These are phyloP conservation scores for Platycheirus albimanus DNA, from an alignment of 2,888 invertebrate genomes.

Conservation along the genomic window DNA sequence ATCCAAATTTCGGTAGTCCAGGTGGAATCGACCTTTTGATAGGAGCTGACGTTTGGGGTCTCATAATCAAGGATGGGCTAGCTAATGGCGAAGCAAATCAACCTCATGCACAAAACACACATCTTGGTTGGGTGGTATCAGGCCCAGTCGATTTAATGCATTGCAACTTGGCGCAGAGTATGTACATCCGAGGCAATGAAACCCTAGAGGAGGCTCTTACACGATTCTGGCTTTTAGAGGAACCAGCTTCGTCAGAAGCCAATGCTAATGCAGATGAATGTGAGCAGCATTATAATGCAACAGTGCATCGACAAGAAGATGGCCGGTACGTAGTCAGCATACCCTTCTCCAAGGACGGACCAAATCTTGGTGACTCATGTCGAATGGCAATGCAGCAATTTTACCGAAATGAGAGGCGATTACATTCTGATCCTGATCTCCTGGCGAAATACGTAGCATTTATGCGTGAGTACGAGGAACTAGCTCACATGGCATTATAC, in stretches of 20 bases:
- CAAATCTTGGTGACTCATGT: slow-evolving; percentile 20
- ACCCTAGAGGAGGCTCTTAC: slow-evolving; percentile 16
- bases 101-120: slow-evolving; percentile 46
- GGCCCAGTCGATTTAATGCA: slow-evolving; percentile 5
- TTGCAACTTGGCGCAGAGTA: slow-evolving; percentile 14
- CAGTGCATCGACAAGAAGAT: slow-evolving; percentile 15
- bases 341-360: slow-evolving; percentile 1
- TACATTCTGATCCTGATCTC: slow-evolving; percentile 26
- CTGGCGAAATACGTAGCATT: slow-evolving; percentile 36
- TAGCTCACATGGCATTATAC: slow-evolving; percentile 32
- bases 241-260: slow-evolving; percentile 6
- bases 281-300: slow-evolving; percentile 11
- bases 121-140: slow-evolving; percentile 28
- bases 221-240: slow-evolving; percentile 34
- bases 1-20: slow-evolving; percentile 15
- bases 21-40: slow-evolving; percentile 32
- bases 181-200: not conserved
- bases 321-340: slow-evolving; percentile 30
- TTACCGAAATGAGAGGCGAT: slow-evolving; percentile 19
- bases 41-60: slow-evolving; percentile 18
- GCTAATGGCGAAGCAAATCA: slow-evolving; percentile 16
- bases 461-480: slow-evolving; percentile 41
- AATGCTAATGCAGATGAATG: slow-evolving; percentile 7
- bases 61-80: slow-evolving; percentile 13
- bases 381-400: slow-evolving; percentile 17